phyloP scores from a whole-genome alignment of 2,888 invertebrate species.

The Melanostoma scalare region DNA sequence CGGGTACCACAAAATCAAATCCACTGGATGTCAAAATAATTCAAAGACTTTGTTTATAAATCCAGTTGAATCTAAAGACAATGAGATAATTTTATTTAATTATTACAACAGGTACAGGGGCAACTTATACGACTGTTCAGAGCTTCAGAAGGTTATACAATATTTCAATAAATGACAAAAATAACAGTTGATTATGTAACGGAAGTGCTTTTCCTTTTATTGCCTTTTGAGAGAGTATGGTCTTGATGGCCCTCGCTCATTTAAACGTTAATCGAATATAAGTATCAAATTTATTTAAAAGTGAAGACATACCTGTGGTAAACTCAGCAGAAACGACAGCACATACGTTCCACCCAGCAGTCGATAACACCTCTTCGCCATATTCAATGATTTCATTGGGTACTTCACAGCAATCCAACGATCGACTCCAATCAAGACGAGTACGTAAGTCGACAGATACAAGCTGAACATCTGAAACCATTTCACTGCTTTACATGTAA shows the following conservation, averaged over 20 bases:
- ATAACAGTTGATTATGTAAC: neutral
- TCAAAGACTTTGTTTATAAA: no score
- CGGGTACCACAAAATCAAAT: no score
- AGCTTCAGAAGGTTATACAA: no score
- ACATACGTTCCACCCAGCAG: conserved; percentile 88
- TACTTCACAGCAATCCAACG: conserved; percentile 91
- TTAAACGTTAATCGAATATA: no score
- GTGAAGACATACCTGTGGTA: conserved; percentile 89
- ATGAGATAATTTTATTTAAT: no score
- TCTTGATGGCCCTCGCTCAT: no score
- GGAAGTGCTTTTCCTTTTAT: neutral
- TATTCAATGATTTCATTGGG: conserved; percentile 88
- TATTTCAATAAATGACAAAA: no score
- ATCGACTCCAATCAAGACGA: conserved; percentile 92
- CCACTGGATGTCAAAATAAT: no score
- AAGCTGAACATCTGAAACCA: conserved; percentile 91
- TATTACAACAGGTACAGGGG: no score
- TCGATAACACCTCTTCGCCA: conserved; percentile 87
- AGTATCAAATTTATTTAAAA: neutral
- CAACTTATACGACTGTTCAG: no score
- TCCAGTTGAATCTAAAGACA: no score
- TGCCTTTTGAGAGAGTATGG: no score
- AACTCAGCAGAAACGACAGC: conserved; percentile 88
- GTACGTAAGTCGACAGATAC: conserved; percentile 91
- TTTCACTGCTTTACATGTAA: conserved; percentile 90